Conservation (phyloP, 2,113 vertebrate species). For the Hemiprocne comata region DNA sequence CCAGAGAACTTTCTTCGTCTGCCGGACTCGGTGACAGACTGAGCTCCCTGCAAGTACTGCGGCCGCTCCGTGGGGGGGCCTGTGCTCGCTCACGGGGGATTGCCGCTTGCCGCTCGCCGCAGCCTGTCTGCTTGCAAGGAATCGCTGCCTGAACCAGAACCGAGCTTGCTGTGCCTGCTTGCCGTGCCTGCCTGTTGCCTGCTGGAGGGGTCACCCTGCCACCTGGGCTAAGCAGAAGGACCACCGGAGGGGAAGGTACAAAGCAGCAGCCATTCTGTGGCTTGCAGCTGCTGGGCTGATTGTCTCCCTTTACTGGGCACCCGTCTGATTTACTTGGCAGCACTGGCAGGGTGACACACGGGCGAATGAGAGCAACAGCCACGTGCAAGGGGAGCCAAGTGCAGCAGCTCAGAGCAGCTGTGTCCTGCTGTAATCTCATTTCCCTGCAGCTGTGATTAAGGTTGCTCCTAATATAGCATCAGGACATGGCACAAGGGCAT, state of each 20-base stretch:
- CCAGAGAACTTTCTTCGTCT: too few relatives aligned
- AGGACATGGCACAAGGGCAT: neutral
- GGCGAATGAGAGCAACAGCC: neutral
- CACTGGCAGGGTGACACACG: neutral
- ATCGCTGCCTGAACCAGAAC: too few relatives aligned
- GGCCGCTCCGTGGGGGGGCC: too few relatives aligned
- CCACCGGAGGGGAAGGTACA: neutral
- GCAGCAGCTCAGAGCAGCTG: neutral
- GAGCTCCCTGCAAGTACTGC: too few relatives aligned
- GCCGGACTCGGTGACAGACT: too few relatives aligned
- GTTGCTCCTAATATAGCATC: conserved; percentile 28
- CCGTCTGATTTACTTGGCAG: neutral
- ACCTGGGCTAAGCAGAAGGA: neutral
- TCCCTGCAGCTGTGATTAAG: conserved; percentile 29
- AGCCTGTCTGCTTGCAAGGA: too few relatives aligned
- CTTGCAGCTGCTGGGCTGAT: neutral
- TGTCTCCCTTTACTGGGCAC: rapidly evolving
- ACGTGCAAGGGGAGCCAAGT: rapidly evolving
- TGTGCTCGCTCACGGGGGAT: too few relatives aligned
- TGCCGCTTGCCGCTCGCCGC: too few relatives aligned
- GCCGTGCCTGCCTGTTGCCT: too few relatives aligned
- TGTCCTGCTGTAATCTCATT: conserved; percentile 13
- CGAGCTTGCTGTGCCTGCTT: too few relatives aligned
- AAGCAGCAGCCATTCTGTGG: rapidly evolving
- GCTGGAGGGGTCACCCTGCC: too few relatives aligned